Conservation (phyloP, 2,888 invertebrate species). For the Andrena minutula region DNA sequence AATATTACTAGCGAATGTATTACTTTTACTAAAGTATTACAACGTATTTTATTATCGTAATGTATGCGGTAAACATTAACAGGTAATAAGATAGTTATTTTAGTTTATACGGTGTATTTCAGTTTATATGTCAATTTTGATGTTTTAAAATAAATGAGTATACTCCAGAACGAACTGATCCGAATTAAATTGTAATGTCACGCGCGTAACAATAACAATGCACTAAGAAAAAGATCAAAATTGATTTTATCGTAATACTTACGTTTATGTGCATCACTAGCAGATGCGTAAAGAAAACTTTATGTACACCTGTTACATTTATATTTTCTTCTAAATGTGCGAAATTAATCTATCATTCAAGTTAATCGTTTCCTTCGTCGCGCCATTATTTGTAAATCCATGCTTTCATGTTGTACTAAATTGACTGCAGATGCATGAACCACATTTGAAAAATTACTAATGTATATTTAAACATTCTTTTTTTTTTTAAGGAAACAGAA, state of each 20-base stretch:
- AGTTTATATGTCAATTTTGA: background rate
- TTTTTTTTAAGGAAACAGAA: slow-evolving; percentile 20
- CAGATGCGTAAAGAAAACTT: slow-evolving; percentile 20
- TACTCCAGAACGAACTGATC: slow-evolving; percentile 51
- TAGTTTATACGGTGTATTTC: background rate
- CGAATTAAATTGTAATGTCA: slow-evolving; percentile 25
- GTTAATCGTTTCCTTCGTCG: slow-evolving; percentile 45
- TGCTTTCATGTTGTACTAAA: slow-evolving; percentile 64
- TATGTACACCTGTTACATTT: slow-evolving; percentile 41
- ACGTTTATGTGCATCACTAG: background rate
- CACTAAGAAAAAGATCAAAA: slow-evolving; percentile 26
- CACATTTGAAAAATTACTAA: slow-evolving; percentile 40
- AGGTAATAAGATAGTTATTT: slow-evolving; percentile 30
- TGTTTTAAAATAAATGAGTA: background rate
- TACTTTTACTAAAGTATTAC: background rate
- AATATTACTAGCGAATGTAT: slow-evolving; percentile 1
- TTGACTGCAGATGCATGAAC: slow-evolving; percentile 70
- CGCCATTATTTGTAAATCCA: slow-evolving; percentile 79
- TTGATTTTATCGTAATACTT: slow-evolving; percentile 31
- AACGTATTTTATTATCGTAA: slow-evolving; percentile 2
- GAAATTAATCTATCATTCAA: slow-evolving; percentile 54
- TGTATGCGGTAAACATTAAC: background rate
- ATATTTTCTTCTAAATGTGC: slow-evolving; percentile 53
- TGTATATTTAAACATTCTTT: slow-evolving; percentile 43
- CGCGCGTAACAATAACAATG: background rate